phyloP scores from a whole-genome alignment of 2,113 vertebrate genomes.

The Circaetus cinerascens region DNA sequence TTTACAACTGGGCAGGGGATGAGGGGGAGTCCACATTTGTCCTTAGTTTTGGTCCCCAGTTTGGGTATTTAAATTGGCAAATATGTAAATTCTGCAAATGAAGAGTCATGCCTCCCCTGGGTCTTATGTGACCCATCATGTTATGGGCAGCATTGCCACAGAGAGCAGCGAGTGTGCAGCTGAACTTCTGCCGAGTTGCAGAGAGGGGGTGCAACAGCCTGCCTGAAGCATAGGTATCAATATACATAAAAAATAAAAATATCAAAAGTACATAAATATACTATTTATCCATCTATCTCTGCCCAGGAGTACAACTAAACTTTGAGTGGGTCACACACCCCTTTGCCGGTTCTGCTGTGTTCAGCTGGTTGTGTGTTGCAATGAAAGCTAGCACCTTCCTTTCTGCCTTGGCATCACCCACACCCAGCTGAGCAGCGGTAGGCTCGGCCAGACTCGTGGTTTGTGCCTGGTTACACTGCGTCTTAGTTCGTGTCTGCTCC shows the following conservation, averaged over 20 bases:
- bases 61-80: background rate
- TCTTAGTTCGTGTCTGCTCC: background rate
- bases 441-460: fast-evolving
- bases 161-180: background rate
- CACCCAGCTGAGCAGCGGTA: fast-evolving
- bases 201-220: too few relatives aligned
- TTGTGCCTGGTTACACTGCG: background rate
- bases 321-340: fast-evolving
- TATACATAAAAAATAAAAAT: background rate
- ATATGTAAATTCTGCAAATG: background rate
- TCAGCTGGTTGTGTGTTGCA: background rate
- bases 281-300: background rate
- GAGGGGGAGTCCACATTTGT: background rate
- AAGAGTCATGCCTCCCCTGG: background rate
- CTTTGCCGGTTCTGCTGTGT: fast-evolving
- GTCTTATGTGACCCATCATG: background rate
- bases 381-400: background rate
- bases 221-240: fast-evolving
- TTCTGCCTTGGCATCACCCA: background rate
- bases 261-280: fast-evolving
- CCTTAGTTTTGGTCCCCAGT: background rate
- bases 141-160: background rate
- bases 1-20: background rate
- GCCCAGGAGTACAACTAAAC: background rate
- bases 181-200: background rate